A percentile compares a stretch with the other conserved stretches of the same genome.
phyloP scores from a whole-genome alignment of 2,113 vertebrate species.

The Corythornis cristatus region DNA sequence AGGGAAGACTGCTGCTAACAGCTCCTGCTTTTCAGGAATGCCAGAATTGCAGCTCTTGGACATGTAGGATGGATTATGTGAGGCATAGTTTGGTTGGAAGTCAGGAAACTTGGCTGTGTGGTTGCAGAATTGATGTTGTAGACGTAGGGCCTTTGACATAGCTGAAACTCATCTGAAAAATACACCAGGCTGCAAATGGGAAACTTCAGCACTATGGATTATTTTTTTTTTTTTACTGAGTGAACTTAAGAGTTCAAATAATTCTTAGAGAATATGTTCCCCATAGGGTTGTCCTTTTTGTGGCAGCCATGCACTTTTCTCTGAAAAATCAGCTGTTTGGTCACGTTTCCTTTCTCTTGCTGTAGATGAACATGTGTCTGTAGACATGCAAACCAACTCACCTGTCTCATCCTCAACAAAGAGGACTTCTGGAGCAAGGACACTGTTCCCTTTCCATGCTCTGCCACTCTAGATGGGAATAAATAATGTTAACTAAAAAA shows the following conservation, averaged over 20 bases:
- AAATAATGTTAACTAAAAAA: constrained; percentile 19
- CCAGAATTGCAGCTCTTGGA: not conserved
- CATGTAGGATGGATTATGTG: not conserved
- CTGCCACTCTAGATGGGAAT: not conserved
- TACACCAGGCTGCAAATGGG: not conserved
- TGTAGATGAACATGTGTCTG: not conserved
- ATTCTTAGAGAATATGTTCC: not conserved
- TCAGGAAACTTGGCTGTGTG: not conserved
- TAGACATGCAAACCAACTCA: not conserved
- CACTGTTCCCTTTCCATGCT: not conserved
- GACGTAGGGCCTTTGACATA: not conserved
- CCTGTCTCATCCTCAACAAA: not conserved
- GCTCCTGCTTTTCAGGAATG: not conserved
- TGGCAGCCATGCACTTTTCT: not conserved
- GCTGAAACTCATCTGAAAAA: not conserved
- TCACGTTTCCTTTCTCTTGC: not conserved
- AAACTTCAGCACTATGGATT: not conserved
- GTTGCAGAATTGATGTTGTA: not conserved
- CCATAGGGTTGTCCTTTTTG: not conserved
- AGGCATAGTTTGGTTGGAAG: not conserved
- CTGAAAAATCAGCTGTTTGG: not conserved
- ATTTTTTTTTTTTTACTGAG: too few relatives aligned
- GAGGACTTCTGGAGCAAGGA: not conserved
- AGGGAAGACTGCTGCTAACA: not conserved
- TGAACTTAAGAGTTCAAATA: not conserved